phyloP scores from a whole-genome alignment of 1,140 invertebrate genomes.

The Bombus affinis region DNA sequence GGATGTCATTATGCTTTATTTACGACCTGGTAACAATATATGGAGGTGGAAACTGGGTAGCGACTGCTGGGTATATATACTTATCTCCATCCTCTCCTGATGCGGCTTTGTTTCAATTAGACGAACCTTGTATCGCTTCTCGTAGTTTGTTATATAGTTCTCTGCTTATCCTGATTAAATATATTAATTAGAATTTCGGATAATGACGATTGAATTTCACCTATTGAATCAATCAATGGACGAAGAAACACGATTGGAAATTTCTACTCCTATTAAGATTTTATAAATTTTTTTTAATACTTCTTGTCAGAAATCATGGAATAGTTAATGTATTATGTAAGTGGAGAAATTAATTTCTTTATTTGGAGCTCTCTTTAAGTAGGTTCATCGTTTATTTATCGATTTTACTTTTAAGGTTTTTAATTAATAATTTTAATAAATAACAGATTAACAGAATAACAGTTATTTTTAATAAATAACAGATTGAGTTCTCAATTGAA shows the following conservation, averaged over 20 bases:
- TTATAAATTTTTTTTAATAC: neutral
- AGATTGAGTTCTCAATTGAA: neutral
- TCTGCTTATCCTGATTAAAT: slow-evolving; percentile 43
- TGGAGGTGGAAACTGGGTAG: slow-evolving; percentile 13
- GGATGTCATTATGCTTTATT: slow-evolving; percentile 38
- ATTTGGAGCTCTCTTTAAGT: neutral
- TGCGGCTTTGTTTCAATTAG: slow-evolving; percentile 59
- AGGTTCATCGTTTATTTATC: neutral
- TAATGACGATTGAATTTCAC: neutral
- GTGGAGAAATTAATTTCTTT: no score
- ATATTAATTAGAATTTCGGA: slow-evolving; percentile 21
- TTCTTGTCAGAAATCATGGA: no score
- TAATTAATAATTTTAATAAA: neutral
- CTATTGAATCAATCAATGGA: neutral
- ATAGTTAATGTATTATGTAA: no score
- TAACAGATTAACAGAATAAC: no score
- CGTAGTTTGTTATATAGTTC: slow-evolving; percentile 48
- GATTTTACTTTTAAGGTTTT: neutral
- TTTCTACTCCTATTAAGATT: neutral
- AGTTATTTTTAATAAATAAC: neutral
- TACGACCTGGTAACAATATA: slow-evolving; percentile 4
- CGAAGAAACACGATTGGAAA: neutral
- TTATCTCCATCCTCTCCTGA: neutral
- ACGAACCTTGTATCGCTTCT: slow-evolving; percentile 31
- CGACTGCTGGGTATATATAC: neutral